A percentile compares a stretch with the other conserved stretches of the same genome.
phyloP scores from a whole-genome alignment of 2,888 invertebrate species.

The Eupithecia exiguata region DNA sequence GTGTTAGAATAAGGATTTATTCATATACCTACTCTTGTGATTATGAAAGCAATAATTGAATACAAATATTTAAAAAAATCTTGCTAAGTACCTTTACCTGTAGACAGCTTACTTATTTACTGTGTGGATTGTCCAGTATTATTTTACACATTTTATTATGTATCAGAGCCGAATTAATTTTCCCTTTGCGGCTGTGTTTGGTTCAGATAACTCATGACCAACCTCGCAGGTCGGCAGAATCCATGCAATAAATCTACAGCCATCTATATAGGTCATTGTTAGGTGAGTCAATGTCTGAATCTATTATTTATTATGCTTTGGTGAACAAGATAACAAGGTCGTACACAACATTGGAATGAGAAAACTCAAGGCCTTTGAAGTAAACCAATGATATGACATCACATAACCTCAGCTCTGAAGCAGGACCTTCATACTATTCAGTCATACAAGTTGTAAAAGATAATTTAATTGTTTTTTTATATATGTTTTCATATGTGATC shows the following conservation, averaged over 20 bases:
- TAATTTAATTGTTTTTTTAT: no score
- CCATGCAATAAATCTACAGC: not conserved
- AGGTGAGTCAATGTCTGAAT: constrained; percentile 3
- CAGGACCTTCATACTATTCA: not conserved
- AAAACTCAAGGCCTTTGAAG: not conserved
- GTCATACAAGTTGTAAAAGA: not conserved
- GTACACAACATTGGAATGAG: not conserved
- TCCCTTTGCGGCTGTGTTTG: not conserved
- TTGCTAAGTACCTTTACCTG: not conserved
- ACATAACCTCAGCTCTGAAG: not conserved
- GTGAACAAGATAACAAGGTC: not conserved
- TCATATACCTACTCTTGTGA: no score
- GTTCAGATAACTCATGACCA: not conserved
- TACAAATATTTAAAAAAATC: not conserved
- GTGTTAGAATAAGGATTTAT: no score
- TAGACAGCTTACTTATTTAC: not conserved
- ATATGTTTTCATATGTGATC: not conserved
- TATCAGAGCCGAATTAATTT: not conserved
- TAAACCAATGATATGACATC: not conserved
- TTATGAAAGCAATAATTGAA: no score
- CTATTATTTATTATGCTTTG: not conserved
- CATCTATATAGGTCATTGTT: not conserved
- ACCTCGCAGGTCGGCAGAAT: not conserved
- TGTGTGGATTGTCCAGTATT: no score
- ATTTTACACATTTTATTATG: not conserved